These are phyloP conservation scores for Scrobipalpa atriplicella DNA, from an alignment of 2,888 invertebrate genomes.

Conservation along the genomic window DNA sequence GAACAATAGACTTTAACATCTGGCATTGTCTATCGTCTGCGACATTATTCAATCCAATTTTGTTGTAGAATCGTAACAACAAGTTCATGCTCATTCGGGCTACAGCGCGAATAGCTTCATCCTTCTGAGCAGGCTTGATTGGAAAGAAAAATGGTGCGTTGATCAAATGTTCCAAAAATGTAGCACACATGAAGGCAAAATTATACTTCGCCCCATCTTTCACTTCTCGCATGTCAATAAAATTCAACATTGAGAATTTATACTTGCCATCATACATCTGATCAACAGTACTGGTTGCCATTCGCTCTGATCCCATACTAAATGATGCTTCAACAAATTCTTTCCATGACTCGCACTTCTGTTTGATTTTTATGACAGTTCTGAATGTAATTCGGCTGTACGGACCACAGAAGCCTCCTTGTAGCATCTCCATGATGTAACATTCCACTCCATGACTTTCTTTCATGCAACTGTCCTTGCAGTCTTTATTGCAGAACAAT, in stretches of 20 bases:
- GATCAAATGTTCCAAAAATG: conserved; percentile 8
- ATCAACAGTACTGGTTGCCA: conserved; percentile 16
- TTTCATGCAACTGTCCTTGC: conserved; percentile 20
- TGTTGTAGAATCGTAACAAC: conserved; percentile 9
- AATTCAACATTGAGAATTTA: conserved; percentile 27
- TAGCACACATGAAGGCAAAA: conserved; percentile 4
- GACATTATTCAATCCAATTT: conserved; percentile 18
- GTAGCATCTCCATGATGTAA: conserved; percentile 10
- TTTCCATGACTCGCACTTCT: conserved; percentile 22
- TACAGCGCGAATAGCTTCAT: conserved; percentile 18
- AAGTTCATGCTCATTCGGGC: conserved; percentile 25
- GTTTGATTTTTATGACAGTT: conserved; percentile 22
- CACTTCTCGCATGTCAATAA: not conserved
- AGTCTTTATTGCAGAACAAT: conserved; percentile 24
- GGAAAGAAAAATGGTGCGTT: conserved; percentile 15
- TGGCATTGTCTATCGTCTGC: conserved; percentile 2
- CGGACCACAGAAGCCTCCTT: not conserved
- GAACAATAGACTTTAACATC: conserved; percentile 3
- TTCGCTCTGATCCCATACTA: conserved; percentile 18
- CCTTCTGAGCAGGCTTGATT: not conserved
- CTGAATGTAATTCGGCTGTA: conserved; percentile 5
- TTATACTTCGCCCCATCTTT: conserved; percentile 21
- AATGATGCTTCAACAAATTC: conserved; percentile 27
- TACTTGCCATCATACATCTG: conserved; percentile 27
- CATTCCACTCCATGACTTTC: conserved; percentile 29